A percentile compares a stretch with the other conserved stretches of the same genome.
Evolutionary conservation across 2,888 invertebrate genomes (phyloP).

Genomic region (Metalampra italica): DNA sequence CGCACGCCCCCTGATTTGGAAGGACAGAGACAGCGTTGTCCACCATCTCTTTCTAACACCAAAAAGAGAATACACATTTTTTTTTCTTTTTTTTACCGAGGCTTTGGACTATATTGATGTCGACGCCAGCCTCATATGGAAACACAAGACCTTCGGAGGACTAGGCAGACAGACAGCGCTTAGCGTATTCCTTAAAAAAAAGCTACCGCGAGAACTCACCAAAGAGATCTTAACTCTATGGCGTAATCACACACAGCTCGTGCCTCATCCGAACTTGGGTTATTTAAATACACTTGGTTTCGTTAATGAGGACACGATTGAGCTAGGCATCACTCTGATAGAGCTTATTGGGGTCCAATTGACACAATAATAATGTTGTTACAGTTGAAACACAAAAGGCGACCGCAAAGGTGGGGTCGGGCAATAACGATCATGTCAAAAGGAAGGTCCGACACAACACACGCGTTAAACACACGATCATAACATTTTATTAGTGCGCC

Average conservation of each 20-base stretch:
- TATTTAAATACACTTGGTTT: not conserved
- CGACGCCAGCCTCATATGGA: too few species aligned
- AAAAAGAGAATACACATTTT: constrained; percentile 35
- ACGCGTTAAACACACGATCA: constrained; percentile 78
- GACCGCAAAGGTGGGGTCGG: constrained; percentile 69
- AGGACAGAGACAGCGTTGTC: constrained; percentile 35
- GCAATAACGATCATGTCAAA: constrained; percentile 76
- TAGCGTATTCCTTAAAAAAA: too few species aligned
- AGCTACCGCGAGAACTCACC: too few species aligned
- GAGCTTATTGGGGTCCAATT: constrained; percentile 40
- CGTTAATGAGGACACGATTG: not conserved
- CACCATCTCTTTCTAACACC: constrained; percentile 23
- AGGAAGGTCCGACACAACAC: constrained; percentile 74
- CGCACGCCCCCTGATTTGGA: constrained; percentile 48
- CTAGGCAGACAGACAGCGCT: too few species aligned
- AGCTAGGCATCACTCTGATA: not conserved
- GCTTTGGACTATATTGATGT: too few species aligned
- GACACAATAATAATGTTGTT: constrained; percentile 73
- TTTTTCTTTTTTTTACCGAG: too few species aligned
- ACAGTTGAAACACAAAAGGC: constrained; percentile 66
- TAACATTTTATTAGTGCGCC: constrained; percentile 77
- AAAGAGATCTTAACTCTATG: too few species aligned
- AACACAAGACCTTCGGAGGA: too few species aligned
- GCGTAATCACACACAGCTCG: too few species aligned
- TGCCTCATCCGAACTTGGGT: too few species aligned